phyloP scores from a whole-genome alignment of 2,888 invertebrate species.

The Adela reaumurella region DNA sequence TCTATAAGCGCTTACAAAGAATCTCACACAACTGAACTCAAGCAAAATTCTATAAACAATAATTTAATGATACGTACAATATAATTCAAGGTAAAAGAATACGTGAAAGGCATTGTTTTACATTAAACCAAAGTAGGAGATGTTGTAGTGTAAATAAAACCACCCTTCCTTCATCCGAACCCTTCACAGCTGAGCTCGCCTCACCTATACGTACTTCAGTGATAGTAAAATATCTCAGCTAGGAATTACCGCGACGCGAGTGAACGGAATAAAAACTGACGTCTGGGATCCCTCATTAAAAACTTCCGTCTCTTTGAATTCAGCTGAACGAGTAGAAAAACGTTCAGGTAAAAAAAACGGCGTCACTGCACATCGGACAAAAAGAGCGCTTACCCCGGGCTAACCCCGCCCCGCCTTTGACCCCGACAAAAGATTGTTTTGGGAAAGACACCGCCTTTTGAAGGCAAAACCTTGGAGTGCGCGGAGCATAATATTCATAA shows the following conservation, averaged over 20 bases:
- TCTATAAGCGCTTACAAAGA: too few species aligned
- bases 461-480: neutral
- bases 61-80: too few species aligned
- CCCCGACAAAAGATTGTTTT: neutral
- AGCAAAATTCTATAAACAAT: too few species aligned
- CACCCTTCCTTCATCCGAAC: neutral
- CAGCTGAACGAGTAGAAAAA: constrained; percentile 31
- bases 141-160: too few species aligned
- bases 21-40: too few species aligned
- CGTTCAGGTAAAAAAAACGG: neutral
- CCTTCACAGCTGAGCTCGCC: neutral
- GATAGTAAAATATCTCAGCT: constrained; percentile 6
- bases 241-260: constrained; percentile 16
- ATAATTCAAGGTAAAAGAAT: too few species aligned
- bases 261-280: constrained; percentile 36
- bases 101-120: too few species aligned
- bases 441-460: neutral
- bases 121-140: too few species aligned
- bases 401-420: neutral
- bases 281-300: constrained; percentile 52
- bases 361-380: neutral
- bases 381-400: neutral
- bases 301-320: constrained; percentile 51
- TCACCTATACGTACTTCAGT: neutral
- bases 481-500: too few species aligned